Percentiles rank a stretch among this genome's conserved stretches.
These are phyloP conservation scores for Acrocephalus arundinaceus DNA, from an alignment of 2,113 vertebrate species.

Conservation along the genomic window DNA sequence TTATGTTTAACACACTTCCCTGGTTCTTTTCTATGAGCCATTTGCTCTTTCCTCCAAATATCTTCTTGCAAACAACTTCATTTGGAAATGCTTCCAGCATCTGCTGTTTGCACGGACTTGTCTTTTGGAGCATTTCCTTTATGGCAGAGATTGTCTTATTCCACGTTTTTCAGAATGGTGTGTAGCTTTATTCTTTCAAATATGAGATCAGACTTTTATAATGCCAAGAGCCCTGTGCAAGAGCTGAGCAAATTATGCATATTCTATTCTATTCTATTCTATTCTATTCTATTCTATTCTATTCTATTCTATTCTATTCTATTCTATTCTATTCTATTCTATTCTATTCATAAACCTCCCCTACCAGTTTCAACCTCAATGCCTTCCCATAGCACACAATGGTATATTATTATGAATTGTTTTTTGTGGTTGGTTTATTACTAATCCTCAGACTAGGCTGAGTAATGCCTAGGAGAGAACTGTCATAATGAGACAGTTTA, in stretches of 20 bases:
- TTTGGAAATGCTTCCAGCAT: not conserved
- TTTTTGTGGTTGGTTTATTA: not conserved
- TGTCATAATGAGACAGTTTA: not conserved
- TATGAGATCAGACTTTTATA: not conserved
- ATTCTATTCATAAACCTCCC: not conserved
- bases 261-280: not conserved
- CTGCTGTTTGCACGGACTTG: not conserved
- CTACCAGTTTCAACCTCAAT: not conserved
- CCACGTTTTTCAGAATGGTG: not conserved
- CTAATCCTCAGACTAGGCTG: conserved; percentile 5
- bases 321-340: not conserved
- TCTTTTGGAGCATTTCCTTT: not conserved
- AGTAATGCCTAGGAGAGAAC: not conserved
- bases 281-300: too few relatives aligned
- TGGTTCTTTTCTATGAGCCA: not conserved
- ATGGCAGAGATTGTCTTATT: not conserved
- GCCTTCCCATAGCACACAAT: not conserved
- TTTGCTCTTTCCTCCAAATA: not conserved
- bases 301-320: too few relatives aligned
- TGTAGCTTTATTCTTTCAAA: not conserved
- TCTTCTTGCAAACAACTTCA: not conserved
- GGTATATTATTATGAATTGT: not conserved
- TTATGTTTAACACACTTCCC: not conserved
- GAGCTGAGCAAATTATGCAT: not conserved
- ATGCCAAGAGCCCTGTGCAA: not conserved